Percentiles rank a stretch among this genome's conserved stretches.
These are phyloP conservation scores for Diaphora mendica DNA, from an alignment of 2,888 invertebrate species.

Conservation along the genomic window DNA sequence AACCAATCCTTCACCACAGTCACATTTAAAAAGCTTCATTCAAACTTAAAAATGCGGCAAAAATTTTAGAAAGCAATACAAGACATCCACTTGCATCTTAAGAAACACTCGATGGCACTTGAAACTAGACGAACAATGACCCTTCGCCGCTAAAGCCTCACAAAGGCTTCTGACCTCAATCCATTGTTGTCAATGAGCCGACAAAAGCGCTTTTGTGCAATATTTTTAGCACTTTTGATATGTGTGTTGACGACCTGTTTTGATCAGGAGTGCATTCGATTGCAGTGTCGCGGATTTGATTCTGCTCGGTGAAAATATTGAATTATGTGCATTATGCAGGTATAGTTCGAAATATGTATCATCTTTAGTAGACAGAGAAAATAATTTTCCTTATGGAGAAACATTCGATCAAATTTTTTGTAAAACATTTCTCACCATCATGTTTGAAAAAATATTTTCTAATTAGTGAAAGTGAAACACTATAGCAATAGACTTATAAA, in stretches of 20 bases:
- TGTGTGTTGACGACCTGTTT: background rate
- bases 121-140: slow-evolving; percentile 37
- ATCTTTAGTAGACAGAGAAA: background rate
- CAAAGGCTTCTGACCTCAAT: slow-evolving; percentile 45
- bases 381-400: background rate
- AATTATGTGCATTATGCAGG: too few species aligned
- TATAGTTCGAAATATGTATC: background rate
- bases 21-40: background rate
- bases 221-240: slow-evolving; percentile 15
- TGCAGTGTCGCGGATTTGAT: too few species aligned
- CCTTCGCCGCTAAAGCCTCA: slow-evolving; percentile 29
- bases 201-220: slow-evolving; percentile 44
- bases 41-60: background rate
- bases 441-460: background rate
- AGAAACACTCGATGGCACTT: slow-evolving; percentile 18
- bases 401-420: too few species aligned
- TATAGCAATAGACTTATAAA: background rate
- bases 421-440: background rate
- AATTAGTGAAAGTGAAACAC: background rate
- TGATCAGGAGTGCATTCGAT: background rate
- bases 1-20: too few species aligned
- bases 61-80: slow-evolving; percentile 13
- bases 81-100: slow-evolving; percentile 7
- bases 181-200: slow-evolving; percentile 46
- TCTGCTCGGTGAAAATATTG: too few species aligned